A percentile compares a stretch with the other conserved stretches of the same genome.
Conservation (phyloP, 1,140 invertebrate species). For the Drosophila tristis region DNA sequence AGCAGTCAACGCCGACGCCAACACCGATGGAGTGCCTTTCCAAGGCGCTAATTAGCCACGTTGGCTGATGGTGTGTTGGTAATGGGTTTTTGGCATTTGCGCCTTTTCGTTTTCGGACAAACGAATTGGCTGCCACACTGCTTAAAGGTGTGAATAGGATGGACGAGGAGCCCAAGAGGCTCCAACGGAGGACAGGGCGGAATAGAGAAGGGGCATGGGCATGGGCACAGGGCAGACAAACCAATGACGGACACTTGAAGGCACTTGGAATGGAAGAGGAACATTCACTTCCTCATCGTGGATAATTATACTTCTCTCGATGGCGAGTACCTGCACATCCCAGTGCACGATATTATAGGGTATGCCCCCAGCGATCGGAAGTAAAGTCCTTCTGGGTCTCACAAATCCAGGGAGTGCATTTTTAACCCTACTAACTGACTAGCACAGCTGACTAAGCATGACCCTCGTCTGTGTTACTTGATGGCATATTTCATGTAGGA, state of each 20-base stretch:
- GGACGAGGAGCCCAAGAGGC: constrained; percentile 1
- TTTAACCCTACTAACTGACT: too few relatives aligned
- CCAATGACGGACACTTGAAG: constrained; percentile 36
- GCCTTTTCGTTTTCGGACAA: constrained; percentile 43
- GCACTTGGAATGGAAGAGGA: not conserved
- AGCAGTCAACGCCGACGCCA: constrained; percentile 12
- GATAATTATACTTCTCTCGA: too few relatives aligned
- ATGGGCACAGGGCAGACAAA: not conserved
- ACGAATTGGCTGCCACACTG: constrained; percentile 42
- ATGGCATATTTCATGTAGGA: too few relatives aligned
- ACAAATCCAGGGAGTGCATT: too few relatives aligned
- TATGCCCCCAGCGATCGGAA: too few relatives aligned
- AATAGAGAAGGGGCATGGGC: not conserved
- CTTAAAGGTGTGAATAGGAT: constrained; percentile 29
- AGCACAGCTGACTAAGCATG: too few relatives aligned
- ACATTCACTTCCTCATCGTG: too few relatives aligned
- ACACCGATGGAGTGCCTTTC: constrained; percentile 23
- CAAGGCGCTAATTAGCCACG: constrained; percentile 75
- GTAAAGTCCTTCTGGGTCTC: too few relatives aligned
- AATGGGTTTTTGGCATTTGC: constrained; percentile 41
- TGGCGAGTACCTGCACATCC: too few relatives aligned
- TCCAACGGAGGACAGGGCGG: constrained; percentile 9
- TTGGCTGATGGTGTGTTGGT: constrained; percentile 54
- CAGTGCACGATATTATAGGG: too few relatives aligned
- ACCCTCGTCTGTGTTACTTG: too few relatives aligned